phyloP scores from a whole-genome alignment of 2,113 vertebrate genomes.

The rabbit (Oryctolagus cuniculus) region mOryCun1.1 NC_091442.1:106236001-106236500 shows the following conservation, averaged over 20 bases:
- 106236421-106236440: background rate
- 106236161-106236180: background rate
- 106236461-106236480: background rate
- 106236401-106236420: background rate
- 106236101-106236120: background rate
- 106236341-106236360: no score
- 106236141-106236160: background rate
- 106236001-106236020: background rate
- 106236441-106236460: background rate
- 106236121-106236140: background rate
- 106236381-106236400: background rate
- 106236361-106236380: background rate
- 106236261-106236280: no score
- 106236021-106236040: rapidly evolving
- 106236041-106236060: background rate
- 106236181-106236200: background rate
- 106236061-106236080: background rate
- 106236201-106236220: background rate
- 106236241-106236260: no score
- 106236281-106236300: no score
- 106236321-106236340: no score
- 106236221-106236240: no score
- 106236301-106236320: no score
- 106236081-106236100: background rate
- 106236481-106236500: background rate